Conservation (phyloP, 2,888 invertebrate species). For the Metalampra italica region DNA sequence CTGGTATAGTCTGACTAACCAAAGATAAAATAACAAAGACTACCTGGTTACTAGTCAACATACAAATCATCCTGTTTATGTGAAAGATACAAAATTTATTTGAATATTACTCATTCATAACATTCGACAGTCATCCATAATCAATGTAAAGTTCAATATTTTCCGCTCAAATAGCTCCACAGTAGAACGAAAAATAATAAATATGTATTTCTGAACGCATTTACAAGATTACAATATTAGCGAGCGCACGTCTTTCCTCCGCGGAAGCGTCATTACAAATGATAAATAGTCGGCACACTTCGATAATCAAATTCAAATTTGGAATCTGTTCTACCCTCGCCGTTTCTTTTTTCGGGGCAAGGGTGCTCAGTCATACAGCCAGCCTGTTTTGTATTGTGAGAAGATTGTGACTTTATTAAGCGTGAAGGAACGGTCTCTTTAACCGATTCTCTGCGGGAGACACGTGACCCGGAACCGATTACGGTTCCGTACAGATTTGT, state of each 20-base stretch:
- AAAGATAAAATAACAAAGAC: not conserved
- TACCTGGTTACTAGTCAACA: not conserved
- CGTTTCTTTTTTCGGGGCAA: slow-evolving; percentile 44
- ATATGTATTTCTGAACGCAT: slow-evolving; percentile 71
- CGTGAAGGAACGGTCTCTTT: slow-evolving; percentile 73
- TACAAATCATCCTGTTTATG: not conserved
- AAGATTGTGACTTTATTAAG: slow-evolving; percentile 76
- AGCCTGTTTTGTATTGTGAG: slow-evolving; percentile 68
- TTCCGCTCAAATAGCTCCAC: slow-evolving; percentile 60
- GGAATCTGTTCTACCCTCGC: slow-evolving; percentile 72
- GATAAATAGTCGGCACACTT: slow-evolving; percentile 77
- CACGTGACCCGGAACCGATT: slow-evolving; percentile 81
- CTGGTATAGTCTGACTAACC: not conserved
- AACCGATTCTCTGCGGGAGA: slow-evolving; percentile 77
- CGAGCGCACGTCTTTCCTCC: slow-evolving; percentile 59
- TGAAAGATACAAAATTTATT: not conserved
- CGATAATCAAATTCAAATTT: slow-evolving; percentile 79
- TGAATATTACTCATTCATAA: slow-evolving; percentile 6
- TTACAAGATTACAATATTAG: slow-evolving; percentile 76
- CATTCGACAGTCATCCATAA: slow-evolving; percentile 49
- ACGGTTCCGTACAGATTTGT: slow-evolving; percentile 63
- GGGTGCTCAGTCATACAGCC: slow-evolving; percentile 52
- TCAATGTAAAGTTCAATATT: slow-evolving; percentile 65
- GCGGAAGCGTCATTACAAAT: slow-evolving; percentile 71
- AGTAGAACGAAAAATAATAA: slow-evolving; percentile 51